Evolutionary conservation across 2,797 vertebrate genomes (phyloP), one percentile per base, ranked within the genome.

Genomic region (Smutsia gigantea): DNA sequence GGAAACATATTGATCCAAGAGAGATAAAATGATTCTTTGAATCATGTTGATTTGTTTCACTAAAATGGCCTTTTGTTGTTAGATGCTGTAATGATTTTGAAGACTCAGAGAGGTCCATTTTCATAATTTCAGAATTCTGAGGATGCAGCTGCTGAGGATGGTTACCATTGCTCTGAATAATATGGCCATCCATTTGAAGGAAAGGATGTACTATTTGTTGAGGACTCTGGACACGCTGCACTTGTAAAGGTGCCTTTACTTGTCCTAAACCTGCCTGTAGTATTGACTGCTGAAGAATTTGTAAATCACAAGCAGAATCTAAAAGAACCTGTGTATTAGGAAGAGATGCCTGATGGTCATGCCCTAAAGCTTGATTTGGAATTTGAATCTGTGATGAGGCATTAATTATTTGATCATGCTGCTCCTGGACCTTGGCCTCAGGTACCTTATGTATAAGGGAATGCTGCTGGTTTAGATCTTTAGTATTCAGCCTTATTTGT

Each of bases 1-100:
- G 99, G 92, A 99, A 99, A 98, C 99, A 99, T 98, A 99, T 99
- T 59, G 99, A 99, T 98, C 99, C 99, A 75, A 99, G 99, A 93
- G 99, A 97, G 97, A 99, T 98, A 98, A 99, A 99, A 87, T 99
- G 99, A 98, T 99, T 99, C 98, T 99, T 99, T 97, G 99, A 98
- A 94, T 99, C 99, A 29, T 99, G 98, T 78, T 99, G 99, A 98
- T 98, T 98, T 57, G 99, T 97, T 96, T 99, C 99, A 98, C 97
- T 99, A 97, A 99, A 99, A 98, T 99, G 99, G 97, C 99, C 98
- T 98, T 99, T 99, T 91, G 98, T 95, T 86, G 98, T 93, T 92
- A 99, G 96, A 88, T 99, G 98, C 89, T 99, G 99, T 81, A 99
- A 97, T 79, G 98, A 96, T 97, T 99, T 99, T 19, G 99, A 98